phyloP scores from a whole-genome alignment of 2,113 vertebrate genomes.

The Aptenodytes patagonicus region DNA sequence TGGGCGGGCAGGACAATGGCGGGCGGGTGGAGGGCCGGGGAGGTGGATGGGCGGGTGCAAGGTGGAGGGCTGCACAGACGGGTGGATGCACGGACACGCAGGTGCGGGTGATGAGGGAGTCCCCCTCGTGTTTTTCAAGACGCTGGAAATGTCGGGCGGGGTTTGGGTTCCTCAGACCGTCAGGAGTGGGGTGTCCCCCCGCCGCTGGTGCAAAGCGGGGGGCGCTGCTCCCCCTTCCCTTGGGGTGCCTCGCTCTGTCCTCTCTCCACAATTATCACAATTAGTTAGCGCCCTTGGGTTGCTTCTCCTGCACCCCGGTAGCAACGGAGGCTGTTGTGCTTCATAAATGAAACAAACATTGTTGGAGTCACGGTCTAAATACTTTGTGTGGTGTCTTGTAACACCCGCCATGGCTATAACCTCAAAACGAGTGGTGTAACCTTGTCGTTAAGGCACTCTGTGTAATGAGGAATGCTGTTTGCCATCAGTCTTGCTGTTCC shows the following conservation, averaged over 20 bases:
- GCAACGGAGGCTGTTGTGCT: neutral
- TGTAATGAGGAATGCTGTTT: rapidly evolving
- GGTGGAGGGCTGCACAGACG: neutral
- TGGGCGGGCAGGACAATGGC: too few relatives aligned
- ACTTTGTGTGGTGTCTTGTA: too few relatives aligned
- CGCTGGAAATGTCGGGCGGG: rapidly evolving
- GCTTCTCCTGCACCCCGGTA: neutral
- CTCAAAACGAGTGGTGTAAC: rapidly evolving
- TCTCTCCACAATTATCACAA: rapidly evolving
- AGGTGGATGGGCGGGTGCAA: too few relatives aligned
- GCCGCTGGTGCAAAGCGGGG: rapidly evolving
- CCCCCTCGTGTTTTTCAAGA: rapidly evolving
- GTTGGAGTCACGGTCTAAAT: neutral
- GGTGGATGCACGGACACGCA: neutral
- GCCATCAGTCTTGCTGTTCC: neutral
- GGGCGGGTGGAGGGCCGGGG: too few relatives aligned
- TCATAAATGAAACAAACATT: rapidly evolving
- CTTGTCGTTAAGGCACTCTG: neutral
- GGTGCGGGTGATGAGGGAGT: neutral
- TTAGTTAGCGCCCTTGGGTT: neutral
- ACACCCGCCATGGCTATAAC: rapidly evolving
- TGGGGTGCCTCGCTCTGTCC: neutral
- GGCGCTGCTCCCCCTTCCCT: neutral
- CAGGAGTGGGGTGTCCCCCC: neutral
- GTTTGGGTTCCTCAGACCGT: rapidly evolving